Percentiles rank a stretch among this genome's conserved stretches.
These are phyloP conservation scores for Hirtodrosophila confusa DNA, from an alignment of 2,888 invertebrate species.

Conservation along the genomic window DNA sequence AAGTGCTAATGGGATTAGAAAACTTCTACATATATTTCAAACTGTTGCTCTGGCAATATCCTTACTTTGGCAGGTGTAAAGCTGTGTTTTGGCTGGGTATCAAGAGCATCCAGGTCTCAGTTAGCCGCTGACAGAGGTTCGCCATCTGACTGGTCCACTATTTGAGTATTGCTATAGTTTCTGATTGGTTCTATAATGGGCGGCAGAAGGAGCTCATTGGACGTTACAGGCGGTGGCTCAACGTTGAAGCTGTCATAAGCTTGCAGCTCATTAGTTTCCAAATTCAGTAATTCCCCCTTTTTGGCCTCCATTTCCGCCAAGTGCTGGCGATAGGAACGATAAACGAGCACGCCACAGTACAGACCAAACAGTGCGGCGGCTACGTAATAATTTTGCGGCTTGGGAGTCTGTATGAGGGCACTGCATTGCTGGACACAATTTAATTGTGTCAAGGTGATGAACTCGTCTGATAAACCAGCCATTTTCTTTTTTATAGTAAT, in stretches of 20 bases:
- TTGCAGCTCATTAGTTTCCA: conserved; percentile 10
- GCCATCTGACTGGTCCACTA: background rate
- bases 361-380: conserved; percentile 27
- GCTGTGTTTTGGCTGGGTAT: too few relatives aligned
- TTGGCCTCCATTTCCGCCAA: background rate
- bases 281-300: background rate
- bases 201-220: conserved; percentile 4
- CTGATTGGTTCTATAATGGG: background rate
- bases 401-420: conserved; percentile 16
- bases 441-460: conserved; percentile 26
- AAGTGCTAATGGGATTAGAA: too few relatives aligned
- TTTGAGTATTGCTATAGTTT: background rate
- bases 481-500: conserved; percentile 11
- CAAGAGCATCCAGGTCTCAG: background rate
- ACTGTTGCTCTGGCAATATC: too few relatives aligned
- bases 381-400: conserved; percentile 21
- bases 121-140: background rate
- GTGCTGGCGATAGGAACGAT: conserved; percentile 30
- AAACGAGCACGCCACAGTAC: conserved; percentile 41
- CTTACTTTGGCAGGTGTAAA: too few relatives aligned
- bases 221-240: conserved; percentile 10
- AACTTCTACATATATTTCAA: too few relatives aligned
- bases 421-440: conserved; percentile 32
- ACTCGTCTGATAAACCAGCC: conserved; percentile 20
- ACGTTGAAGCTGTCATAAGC: background rate